A percentile compares a stretch with the other conserved stretches of the same genome.
Conservation (phyloP, 2,888 invertebrate species). For the Ephialtes manifestator region DNA sequence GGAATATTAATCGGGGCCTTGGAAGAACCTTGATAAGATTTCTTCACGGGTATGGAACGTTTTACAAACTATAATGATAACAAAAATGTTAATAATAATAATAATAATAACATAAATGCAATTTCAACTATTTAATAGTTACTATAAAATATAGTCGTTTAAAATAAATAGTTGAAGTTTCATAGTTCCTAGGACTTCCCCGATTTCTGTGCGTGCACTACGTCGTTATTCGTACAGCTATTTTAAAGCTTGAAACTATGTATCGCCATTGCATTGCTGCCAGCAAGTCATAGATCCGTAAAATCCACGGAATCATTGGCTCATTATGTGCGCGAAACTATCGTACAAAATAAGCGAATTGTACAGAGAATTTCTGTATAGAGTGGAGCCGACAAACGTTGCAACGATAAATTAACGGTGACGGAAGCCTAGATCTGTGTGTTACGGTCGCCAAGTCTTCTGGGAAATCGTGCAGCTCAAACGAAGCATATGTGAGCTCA, state of each 20-base stretch:
- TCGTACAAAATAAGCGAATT: slow-evolving; percentile 40
- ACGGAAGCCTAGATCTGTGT: slow-evolving; percentile 1
- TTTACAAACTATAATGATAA: too few relatives aligned
- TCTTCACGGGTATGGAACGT: too few relatives aligned
- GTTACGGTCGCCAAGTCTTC: slow-evolving; percentile 20
- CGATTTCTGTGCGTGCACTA: too few relatives aligned
- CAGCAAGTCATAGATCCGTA: slow-evolving; percentile 26
- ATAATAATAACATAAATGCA: too few relatives aligned
- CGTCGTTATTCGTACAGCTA: background rate
- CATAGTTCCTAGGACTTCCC: too few relatives aligned
- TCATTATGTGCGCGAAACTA: slow-evolving; percentile 41
- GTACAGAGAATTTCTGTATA: background rate
- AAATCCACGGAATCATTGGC: slow-evolving; percentile 44
- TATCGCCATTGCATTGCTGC: background rate
- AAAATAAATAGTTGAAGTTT: too few relatives aligned
- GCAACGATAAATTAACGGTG: slow-evolving; percentile 23
- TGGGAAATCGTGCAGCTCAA: slow-evolving; percentile 1
- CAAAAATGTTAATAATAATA: too few relatives aligned
- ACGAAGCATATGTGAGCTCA: slow-evolving; percentile 14
- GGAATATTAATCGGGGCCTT: too few relatives aligned
- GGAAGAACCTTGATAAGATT: too few relatives aligned
- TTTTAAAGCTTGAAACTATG: background rate
- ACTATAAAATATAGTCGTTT: too few relatives aligned
- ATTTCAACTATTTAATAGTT: too few relatives aligned
- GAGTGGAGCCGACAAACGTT: background rate